These are phyloP conservation scores for Actias luna DNA, from an alignment of 2,888 invertebrate genomes.

Conservation along the genomic window DNA sequence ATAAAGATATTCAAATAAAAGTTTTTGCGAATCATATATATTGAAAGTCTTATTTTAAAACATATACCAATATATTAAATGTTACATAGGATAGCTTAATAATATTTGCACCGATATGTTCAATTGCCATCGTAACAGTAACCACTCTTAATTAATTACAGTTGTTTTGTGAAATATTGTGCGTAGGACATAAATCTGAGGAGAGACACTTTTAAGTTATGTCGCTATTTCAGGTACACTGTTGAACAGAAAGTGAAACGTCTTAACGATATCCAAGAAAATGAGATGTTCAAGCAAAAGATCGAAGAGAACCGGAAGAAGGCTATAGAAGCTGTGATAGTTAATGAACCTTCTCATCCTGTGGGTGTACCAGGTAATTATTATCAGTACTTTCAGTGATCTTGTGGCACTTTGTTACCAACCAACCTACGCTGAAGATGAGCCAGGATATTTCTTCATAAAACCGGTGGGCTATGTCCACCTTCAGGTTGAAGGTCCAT, in stretches of 20 bases:
- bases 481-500: background rate
- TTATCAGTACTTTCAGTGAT: background rate
- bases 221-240: slow-evolving; percentile 21
- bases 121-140: too few species aligned
- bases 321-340: slow-evolving; percentile 52
- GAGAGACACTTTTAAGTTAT: too few species aligned
- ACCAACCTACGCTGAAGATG: background rate
- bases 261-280: slow-evolving; percentile 66
- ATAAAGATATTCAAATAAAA: too few species aligned
- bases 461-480: too few species aligned
- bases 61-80: too few species aligned
- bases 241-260: slow-evolving; percentile 64
- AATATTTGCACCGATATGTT: too few species aligned
- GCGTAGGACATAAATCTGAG: too few species aligned
- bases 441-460: background rate
- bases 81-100: too few species aligned
- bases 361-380: slow-evolving; percentile 55
- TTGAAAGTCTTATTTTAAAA: too few species aligned
- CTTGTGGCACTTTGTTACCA: background rate
- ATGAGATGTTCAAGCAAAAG: slow-evolving; percentile 67
- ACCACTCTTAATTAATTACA: too few species aligned
- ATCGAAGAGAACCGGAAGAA: slow-evolving; percentile 71
- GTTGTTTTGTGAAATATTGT: too few species aligned
- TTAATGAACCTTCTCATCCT: slow-evolving; percentile 47
- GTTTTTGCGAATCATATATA: too few species aligned